Percentiles rank a stretch among this genome's conserved stretches.
Conservation (phyloP, 1,140 invertebrate species). For the Diachasmimorpha longicaudata region DNA sequence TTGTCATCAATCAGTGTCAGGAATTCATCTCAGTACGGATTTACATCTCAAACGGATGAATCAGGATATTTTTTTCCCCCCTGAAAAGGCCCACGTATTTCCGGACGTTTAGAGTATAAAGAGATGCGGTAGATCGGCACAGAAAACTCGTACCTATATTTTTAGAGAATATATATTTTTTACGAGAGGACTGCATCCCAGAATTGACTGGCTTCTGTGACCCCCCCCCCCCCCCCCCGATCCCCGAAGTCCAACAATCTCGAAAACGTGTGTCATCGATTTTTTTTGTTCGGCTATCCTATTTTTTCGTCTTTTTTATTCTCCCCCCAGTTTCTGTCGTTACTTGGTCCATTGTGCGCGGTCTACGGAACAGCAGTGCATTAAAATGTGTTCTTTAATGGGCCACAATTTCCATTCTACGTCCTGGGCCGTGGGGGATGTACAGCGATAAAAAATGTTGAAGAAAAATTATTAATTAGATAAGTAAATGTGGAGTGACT, state of each 20-base stretch:
- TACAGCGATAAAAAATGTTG: too few species aligned
- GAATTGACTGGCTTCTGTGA: neutral
- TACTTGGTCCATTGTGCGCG: neutral
- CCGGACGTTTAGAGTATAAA: neutral
- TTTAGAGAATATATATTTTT: neutral
- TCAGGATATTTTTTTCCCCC: neutral
- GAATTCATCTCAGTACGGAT: neutral
- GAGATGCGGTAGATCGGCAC: neutral
- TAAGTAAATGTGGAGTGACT: too few species aligned
- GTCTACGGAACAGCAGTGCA: neutral
- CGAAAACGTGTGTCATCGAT: conserved; percentile 5
- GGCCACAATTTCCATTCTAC: neutral
- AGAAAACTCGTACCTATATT: neutral
- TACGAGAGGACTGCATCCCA: neutral
- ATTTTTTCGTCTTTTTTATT: neutral
- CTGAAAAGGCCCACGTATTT: neutral
- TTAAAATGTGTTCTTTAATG: conserved; percentile 12
- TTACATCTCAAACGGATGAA: neutral
- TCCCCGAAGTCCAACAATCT: neutral
- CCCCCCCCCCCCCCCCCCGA: too few species aligned
- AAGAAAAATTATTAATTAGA: too few species aligned
- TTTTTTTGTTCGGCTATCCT: neutral
- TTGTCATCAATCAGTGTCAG: conserved; percentile 3
- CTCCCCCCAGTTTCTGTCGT: neutral
- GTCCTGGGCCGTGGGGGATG: too few species aligned